Evolutionary conservation across 37 sponge, comb jelly and placozoan genomes (phyloP), one percentile per base, ranked within the genome.

Genomic region (Spongilla lacustris): DNA sequence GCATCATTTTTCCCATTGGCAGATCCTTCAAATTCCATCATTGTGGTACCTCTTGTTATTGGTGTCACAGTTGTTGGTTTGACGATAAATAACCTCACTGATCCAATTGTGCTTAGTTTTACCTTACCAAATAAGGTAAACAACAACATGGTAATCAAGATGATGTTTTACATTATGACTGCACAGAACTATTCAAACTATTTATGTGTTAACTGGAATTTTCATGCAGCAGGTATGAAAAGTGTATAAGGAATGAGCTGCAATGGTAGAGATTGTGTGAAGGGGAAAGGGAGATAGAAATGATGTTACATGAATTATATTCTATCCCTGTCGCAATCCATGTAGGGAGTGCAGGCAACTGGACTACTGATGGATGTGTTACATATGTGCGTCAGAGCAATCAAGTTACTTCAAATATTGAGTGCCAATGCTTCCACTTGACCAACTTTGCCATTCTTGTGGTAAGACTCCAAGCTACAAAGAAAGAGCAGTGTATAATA

Each of bases 391-490:
- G 21, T 14, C 30, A 67, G 11, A 26, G 17, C 21, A 27, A 75
- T 36, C n/a, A 5, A 2, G 76, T 22, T 21, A 2, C 50, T 25
- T 11, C 28, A 0, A 50, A 28, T 9, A 81, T 87, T 24, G 27
- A 50, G 0, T 87, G 88, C 74, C 31, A 48, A 0, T 88, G 89
- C 76, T 68, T 35, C 41, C 89, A 88, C 71, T 66, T 88, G 70
- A 88, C 89, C 11, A 82, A 88, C 82, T 88, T 88, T 82, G 89
- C 89, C n/a, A 74, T 81, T 29, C 71, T 88, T 22, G 80, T 88
- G 83, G 89, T 88, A 49, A 88, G 82, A 21, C 11, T 50, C 41
- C 10, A 4, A 10, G 6, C n/a, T n/a, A n/a, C n/a, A n/a, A n/a
- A 4, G 58, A 24, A 9, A 17, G 58, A 37, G n/a, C 26, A 17